Evolutionary conservation across 2,797 vertebrate genomes (phyloP).

Genomic region (Xerus rutilus): DNA sequence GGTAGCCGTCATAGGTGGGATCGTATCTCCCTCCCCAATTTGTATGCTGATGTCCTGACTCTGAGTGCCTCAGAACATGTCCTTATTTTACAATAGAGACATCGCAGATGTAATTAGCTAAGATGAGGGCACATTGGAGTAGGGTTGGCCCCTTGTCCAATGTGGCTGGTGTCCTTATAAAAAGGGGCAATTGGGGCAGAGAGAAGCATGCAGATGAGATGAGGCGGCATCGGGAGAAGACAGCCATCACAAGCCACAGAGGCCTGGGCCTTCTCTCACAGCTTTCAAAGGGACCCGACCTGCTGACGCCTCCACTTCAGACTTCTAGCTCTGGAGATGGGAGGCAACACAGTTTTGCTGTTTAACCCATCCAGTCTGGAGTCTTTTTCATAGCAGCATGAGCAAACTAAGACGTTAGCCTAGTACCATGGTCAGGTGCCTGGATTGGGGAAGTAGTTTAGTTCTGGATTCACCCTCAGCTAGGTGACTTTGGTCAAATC

Average conservation of each 20-base stretch:
- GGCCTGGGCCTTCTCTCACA: neutral
- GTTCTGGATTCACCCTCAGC: neutral
- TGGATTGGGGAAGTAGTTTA: neutral
- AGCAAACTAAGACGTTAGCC: neutral
- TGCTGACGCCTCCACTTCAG: neutral
- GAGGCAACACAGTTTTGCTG: neutral
- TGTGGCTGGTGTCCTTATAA: neutral
- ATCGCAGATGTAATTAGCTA: neutral
- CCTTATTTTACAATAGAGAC: neutral
- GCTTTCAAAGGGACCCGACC: no score
- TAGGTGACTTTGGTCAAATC: neutral
- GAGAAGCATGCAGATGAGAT: neutral
- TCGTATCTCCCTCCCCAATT: neutral
- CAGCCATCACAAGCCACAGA: neutral
- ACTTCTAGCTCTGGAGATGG: neutral
- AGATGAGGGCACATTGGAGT: neutral
- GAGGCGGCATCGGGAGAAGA: neutral
- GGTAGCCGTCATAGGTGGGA: neutral
- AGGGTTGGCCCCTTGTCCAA: neutral
- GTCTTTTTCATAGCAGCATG: neutral
- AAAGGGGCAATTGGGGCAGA: neutral
- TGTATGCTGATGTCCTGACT: neutral
- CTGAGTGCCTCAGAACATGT: neutral
- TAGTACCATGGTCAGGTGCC: fast-evolving
- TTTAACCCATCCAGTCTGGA: neutral